phyloP scores from a whole-genome alignment of 2,888 invertebrate genomes.

The Empis stercorea region DNA sequence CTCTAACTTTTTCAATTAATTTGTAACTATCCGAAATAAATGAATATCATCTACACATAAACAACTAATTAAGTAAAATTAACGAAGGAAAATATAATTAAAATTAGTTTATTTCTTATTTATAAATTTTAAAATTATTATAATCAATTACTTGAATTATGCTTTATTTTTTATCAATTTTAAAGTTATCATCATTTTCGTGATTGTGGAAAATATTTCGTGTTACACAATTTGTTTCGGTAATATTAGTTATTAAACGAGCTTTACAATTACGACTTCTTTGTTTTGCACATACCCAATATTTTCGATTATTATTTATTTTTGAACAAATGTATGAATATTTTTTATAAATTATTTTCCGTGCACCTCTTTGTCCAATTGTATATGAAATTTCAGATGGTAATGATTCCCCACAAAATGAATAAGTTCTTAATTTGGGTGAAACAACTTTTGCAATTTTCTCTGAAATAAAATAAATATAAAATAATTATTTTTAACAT shows the following conservation, averaged over 20 bases:
- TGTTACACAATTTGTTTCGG: slow-evolving; percentile 20
- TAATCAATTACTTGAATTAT: no score
- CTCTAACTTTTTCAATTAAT: no score
- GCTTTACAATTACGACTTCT: slow-evolving; percentile 28
- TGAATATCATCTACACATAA: no score
- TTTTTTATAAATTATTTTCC: slow-evolving; percentile 24
- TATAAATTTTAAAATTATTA: no score
- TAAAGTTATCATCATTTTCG: slow-evolving; percentile 2
- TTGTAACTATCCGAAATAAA: no score
- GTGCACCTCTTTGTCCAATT: slow-evolving; percentile 25
- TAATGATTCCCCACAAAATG: not conserved
- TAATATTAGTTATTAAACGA: slow-evolving; percentile 22
- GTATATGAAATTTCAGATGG: slow-evolving; percentile 17
- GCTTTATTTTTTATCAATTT: no score
- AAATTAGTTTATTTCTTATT: no score
- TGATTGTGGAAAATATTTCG: slow-evolving; percentile 26
- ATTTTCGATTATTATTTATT: slow-evolving; percentile 23
- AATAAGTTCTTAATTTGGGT: no score
- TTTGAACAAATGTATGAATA: slow-evolving; percentile 27
- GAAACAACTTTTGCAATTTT: not conserved
- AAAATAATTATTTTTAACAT: not conserved
- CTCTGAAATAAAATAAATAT: not conserved
- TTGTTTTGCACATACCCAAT: slow-evolving; percentile 30
- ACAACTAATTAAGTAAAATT: no score
- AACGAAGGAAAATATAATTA: no score